phyloP scores from a whole-genome alignment of 2,888 invertebrate species.

The Diadegma fenestrale region DNA sequence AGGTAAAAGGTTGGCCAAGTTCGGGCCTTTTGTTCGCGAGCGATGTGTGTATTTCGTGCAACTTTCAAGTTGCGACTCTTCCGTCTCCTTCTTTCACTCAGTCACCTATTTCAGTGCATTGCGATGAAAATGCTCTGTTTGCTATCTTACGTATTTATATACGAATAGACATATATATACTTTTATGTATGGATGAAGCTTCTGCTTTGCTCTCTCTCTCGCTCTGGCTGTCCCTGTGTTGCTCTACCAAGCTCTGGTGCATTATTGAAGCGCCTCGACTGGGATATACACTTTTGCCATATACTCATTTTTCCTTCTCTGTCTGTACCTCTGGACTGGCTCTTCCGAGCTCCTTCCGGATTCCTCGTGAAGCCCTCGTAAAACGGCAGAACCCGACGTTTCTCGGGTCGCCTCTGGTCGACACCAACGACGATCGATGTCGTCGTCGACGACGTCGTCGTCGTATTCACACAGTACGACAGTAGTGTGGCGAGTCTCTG shows the following conservation, averaged over 20 bases:
- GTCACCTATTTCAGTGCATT: conserved; percentile 22
- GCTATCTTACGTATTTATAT: conserved; percentile 23
- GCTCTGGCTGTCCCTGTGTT: neutral
- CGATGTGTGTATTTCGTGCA: conserved; percentile 11
- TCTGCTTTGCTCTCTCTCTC: conserved; percentile 14
- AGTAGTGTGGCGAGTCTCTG: conserved; percentile 39
- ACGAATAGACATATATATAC: neutral
- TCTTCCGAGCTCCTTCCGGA: conserved; percentile 66
- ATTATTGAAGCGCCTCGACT: conserved; percentile 62
- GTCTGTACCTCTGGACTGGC: conserved; percentile 15
- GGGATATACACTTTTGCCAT: conserved; percentile 37
- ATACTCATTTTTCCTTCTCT: conserved; percentile 10
- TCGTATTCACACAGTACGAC: conserved; percentile 8
- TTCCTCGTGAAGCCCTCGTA: conserved; percentile 66
- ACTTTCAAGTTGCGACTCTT: neutral
- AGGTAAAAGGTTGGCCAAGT: neutral
- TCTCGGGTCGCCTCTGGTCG: conserved; percentile 57
- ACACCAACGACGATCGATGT: conserved; percentile 67
- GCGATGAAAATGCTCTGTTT: conserved; percentile 45
- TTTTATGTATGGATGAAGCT: neutral
- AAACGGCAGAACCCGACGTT: conserved; percentile 57
- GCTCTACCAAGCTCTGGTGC: conserved; percentile 41
- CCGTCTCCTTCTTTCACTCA: neutral
- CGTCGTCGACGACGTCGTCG: conserved; percentile 59
- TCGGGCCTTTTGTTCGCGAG: neutral